Evolutionary conservation across 1,140 invertebrate species (phyloP).

Genomic region (Diachasma alloeum): DNA sequence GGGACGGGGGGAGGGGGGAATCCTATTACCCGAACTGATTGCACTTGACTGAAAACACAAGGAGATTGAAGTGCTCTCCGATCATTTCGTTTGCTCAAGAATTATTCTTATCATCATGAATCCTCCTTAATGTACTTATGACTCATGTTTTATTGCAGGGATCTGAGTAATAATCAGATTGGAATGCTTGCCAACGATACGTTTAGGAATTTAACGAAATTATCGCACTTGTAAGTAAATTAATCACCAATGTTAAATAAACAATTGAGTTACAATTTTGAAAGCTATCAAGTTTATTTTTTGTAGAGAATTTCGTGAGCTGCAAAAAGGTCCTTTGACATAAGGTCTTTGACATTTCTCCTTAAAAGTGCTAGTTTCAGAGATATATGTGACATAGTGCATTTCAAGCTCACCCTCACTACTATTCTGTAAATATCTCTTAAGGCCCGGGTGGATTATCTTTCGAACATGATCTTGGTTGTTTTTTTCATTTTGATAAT

Average conservation of each 20-base stretch:
- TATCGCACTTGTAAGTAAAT: conserved; percentile 91
- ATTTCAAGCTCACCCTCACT: too few species aligned
- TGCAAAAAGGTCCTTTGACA: conserved; percentile 1
- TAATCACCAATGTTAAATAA: background rate
- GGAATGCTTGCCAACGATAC: conserved; percentile 89
- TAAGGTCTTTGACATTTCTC: too few species aligned
- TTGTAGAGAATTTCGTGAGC: too few species aligned
- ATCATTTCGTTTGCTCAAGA: background rate
- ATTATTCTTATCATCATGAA: conserved; percentile 9
- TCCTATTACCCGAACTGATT: background rate
- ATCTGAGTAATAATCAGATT: conserved; percentile 97
- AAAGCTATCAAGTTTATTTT: too few species aligned
- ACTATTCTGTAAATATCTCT: too few species aligned
- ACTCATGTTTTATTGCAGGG: conserved; percentile 70
- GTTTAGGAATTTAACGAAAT: conserved; percentile 88
- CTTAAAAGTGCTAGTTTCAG: too few species aligned
- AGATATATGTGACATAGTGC: too few species aligned
- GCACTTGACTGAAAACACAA: background rate
- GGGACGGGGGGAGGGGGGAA: background rate
- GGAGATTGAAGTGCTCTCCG: background rate
- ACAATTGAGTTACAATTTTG: too few species aligned
- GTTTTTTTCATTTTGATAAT: too few species aligned
- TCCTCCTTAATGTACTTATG: conserved; percentile 41
- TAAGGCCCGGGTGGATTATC: too few species aligned
- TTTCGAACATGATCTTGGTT: too few species aligned